Evolutionary conservation across 2,888 invertebrate species (phyloP).

Genomic region (Ctena decussata): DNA sequence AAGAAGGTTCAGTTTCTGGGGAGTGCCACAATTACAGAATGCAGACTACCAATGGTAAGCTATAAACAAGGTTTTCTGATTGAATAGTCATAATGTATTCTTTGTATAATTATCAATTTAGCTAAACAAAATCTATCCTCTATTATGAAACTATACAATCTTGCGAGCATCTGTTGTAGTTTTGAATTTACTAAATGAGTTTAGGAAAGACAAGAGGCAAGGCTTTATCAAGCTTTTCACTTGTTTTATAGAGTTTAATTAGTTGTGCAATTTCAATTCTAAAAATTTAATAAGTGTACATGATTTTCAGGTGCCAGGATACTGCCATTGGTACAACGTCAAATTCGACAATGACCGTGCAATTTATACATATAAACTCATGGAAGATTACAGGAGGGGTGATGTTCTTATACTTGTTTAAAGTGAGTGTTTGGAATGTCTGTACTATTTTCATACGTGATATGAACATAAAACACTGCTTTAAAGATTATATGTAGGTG

Average conservation of each 20-base stretch:
- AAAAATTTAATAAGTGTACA: neutral
- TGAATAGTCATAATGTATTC: neutral
- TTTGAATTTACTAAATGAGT: neutral
- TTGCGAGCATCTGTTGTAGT: neutral
- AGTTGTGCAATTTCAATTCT: neutral
- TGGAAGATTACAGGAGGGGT: neutral
- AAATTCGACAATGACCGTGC: conserved; percentile 7
- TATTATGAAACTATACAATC: neutral
- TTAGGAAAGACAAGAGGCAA: neutral
- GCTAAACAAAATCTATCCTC: no score
- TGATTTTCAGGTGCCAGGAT: conserved; percentile 14
- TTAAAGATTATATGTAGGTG: neutral
- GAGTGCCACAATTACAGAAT: no score
- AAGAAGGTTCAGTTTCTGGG: no score
- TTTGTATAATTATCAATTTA: neutral
- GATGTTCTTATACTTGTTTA: neutral
- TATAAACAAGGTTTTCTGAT: no score
- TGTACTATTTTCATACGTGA: neutral
- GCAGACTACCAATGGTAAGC: no score
- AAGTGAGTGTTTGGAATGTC: neutral
- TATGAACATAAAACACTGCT: neutral
- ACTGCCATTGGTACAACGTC: neutral
- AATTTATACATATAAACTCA: conserved; percentile 11
- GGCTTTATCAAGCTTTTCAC: neutral
- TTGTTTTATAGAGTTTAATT: neutral